These are phyloP conservation scores for Cantharis lateralis DNA, from an alignment of 2,888 invertebrate genomes.

Conservation along the genomic window DNA sequence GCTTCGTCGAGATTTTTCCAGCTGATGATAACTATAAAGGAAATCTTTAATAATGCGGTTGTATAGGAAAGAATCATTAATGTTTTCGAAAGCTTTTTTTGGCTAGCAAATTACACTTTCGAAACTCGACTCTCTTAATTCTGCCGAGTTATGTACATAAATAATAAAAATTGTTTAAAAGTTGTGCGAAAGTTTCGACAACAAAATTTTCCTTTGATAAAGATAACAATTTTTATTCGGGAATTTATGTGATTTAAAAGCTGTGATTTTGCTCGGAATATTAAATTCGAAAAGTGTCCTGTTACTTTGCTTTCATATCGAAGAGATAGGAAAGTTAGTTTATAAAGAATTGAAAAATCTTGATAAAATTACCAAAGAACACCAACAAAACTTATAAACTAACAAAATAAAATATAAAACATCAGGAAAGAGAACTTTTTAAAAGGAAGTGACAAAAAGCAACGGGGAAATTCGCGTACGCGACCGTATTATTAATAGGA, in stretches of 20 bases:
- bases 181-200: not conserved
- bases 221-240: not conserved
- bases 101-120: conserved; percentile 15
- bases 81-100: conserved; percentile 9
- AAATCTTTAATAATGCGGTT: conserved; percentile 10
- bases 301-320: not conserved
- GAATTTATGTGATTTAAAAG: not conserved
- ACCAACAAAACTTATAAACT: conserved; percentile 33
- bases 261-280: not conserved
- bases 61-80: conserved; percentile 9
- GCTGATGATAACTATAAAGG: conserved; percentile 14
- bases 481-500: conserved; percentile 34
- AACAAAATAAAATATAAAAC: conserved; percentile 34
- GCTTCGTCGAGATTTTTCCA: conserved; percentile 12
- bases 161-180: not conserved
- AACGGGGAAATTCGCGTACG: conserved; percentile 34
- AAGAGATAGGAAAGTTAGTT: conserved; percentile 10
- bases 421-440: conserved; percentile 32
- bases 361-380: conserved; percentile 15
- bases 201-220: not conserved
- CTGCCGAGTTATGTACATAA: not conserved
- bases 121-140: conserved; percentile 9
- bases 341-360: conserved; percentile 13
- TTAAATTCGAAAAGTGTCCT: not conserved
- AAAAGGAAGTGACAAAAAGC: conserved; percentile 34